Evolutionary conservation across 2,888 invertebrate species (phyloP).

Genomic region (Temnothorax unifasciatus): DNA sequence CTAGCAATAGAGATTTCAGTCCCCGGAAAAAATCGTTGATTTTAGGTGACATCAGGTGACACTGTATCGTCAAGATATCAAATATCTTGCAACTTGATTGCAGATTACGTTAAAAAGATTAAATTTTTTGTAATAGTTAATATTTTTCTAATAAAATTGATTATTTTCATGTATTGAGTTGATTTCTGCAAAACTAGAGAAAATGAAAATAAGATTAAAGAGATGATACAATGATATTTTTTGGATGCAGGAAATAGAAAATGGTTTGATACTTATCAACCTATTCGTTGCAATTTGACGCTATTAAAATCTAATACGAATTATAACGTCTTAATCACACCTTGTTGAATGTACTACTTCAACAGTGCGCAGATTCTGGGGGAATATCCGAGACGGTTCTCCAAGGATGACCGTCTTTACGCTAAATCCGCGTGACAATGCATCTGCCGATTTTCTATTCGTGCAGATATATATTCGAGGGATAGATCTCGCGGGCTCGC

Average conservation of each 20-base stretch:
- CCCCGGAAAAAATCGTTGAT: too few relatives aligned
- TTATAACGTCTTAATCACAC: background rate
- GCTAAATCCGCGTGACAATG: background rate
- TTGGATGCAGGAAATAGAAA: background rate
- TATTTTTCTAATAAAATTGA: background rate
- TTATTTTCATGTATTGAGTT: background rate
- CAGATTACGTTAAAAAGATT: background rate
- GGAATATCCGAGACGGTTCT: background rate
- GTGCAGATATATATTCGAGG: background rate
- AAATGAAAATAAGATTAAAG: background rate
- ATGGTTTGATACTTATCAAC: background rate
- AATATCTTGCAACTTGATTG: background rate
- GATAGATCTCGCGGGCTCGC: constrained; percentile 6
- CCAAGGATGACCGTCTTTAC: background rate
- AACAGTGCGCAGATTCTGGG: background rate
- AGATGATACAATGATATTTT: background rate
- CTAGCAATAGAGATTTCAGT: background rate
- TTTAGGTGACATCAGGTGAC: background rate
- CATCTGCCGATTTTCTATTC: constrained; percentile 5
- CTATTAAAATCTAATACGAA: background rate
- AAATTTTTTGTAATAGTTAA: background rate
- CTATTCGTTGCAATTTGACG: background rate
- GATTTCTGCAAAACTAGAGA: background rate
- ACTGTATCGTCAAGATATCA: background rate
- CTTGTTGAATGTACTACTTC: background rate